These are phyloP conservation scores for Lordiphosa fenestrarum DNA, from an alignment of 2,888 invertebrate genomes.

Conservation along the genomic window DNA sequence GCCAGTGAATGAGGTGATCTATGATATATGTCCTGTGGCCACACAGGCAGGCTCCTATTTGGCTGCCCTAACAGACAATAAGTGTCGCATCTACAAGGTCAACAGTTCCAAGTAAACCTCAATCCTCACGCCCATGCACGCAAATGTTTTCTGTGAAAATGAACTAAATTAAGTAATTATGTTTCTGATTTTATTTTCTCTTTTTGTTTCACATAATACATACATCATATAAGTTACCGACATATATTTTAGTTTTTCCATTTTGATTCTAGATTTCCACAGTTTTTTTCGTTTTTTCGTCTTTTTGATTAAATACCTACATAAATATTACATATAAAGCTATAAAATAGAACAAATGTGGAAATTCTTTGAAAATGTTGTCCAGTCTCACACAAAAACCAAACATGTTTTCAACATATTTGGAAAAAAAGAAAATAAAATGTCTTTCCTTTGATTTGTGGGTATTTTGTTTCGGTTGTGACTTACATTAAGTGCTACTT, in stretches of 20 bases:
- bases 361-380: too few species aligned
- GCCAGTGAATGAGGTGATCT: slow-evolving; percentile 84
- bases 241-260: slow-evolving; percentile 16
- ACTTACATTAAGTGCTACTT: too few species aligned
- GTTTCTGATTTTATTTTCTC: slow-evolving; percentile 8
- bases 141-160: slow-evolving; percentile 25
- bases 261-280: slow-evolving; percentile 43
- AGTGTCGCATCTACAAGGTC: slow-evolving; percentile 85
- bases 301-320: slow-evolving; percentile 23
- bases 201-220: not conserved
- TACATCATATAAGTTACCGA: slow-evolving; percentile 6
- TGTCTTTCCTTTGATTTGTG: too few species aligned
- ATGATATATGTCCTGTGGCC: slow-evolving; percentile 85
- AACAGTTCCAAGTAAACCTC: slow-evolving; percentile 35
- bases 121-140: not conserved
- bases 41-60: slow-evolving; percentile 81
- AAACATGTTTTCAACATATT: too few species aligned
- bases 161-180: not conserved
- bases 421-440: too few species aligned
- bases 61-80: slow-evolving; percentile 85
- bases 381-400: too few species aligned
- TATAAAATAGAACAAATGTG: slow-evolving; percentile 50
- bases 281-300: slow-evolving; percentile 25
- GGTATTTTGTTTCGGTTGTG: too few species aligned
- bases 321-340: slow-evolving; percentile 71